Evolutionary conservation across 2,797 vertebrate genomes (phyloP), one percentile per base, ranked within the genome.

Genomic region (Geotrypetes seraphini): DNA sequence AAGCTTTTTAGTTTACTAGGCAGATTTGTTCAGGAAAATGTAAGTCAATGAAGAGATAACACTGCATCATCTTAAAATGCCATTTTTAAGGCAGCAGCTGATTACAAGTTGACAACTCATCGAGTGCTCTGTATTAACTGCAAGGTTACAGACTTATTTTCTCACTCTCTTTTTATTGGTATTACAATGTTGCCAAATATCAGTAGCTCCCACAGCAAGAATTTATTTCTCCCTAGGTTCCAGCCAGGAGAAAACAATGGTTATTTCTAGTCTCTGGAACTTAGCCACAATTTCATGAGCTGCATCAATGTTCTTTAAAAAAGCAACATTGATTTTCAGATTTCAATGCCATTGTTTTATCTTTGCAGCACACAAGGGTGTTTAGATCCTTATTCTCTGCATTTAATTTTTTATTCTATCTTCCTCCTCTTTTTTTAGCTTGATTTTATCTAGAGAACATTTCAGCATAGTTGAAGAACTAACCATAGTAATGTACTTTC

Each of bases 291-390:
- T 26, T 60, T 58, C 12, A 8, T n/a, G 42, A 26, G n/a, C 12
- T 45, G 31, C 69, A 63, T 73, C 50, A 69, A 57, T 53, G 42
- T 28, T 24, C 43, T 69, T 71, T 61, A 53, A 68, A 70, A 40
- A 16, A 63, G 28, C 8, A 63, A 31, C 47, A 69, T 47, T 60
- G 57, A 62, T 68, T 63, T 22, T 33, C 31, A 44, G 19, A 65
- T 66, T 53, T 70, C 31, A 64, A 16, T 45, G 36, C 4, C 19
- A 14, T 56, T 73, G 41, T 57, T 69, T 64, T 48, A 50, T 39
- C 43, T 64, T 55, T 45, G 28, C 10, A 58, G 20, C 19, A 46
- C 19, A 55, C 11, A 52, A 20, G 16, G 10, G 17, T 45, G 37
- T 28, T 53, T 12, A 2, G 27, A 4, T 43, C 32, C 43, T 56